These are phyloP conservation scores for Enoplosus armatus DNA, from an alignment of 2,797 vertebrate genomes.

Conservation along the genomic window DNA sequence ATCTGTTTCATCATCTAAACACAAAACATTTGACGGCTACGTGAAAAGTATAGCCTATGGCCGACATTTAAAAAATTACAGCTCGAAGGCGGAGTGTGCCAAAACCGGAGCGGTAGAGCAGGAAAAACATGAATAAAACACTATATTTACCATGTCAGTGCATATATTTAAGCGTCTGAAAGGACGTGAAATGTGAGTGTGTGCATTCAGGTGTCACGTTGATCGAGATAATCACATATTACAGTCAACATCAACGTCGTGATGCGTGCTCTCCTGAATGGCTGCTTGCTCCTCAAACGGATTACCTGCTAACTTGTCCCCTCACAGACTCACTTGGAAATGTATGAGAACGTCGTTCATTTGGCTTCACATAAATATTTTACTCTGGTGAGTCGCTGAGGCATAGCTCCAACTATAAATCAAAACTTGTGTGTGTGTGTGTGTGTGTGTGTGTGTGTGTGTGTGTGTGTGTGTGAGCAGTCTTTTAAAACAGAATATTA, in stretches of 20 bases:
- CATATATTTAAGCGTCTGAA: neutral
- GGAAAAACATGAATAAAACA: neutral
- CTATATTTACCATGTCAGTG: neutral
- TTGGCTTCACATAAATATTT: constrained; percentile 67
- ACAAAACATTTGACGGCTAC: neutral
- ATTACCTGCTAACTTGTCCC: constrained; percentile 62
- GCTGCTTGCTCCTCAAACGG: constrained; percentile 48
- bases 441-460: constrained; percentile 17
- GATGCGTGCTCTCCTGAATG: constrained; percentile 36
- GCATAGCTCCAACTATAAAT: constrained; percentile 63
- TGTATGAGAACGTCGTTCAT: constrained; percentile 61
- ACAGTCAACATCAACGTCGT: constrained; percentile 37
- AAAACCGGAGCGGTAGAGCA: neutral
- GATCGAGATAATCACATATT: constrained; percentile 50
- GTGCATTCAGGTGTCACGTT: constrained; percentile 9
- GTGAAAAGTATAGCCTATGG: neutral
- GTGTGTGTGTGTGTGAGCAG: constrained; percentile 35
- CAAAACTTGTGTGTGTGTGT: constrained; percentile 39
- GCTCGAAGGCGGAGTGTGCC: neutral
- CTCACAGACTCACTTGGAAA: constrained; percentile 57
- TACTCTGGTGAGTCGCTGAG: constrained; percentile 57
- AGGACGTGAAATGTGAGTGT: neutral
- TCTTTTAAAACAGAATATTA: constrained; percentile 72
- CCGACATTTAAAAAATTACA: neutral
- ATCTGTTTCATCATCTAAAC: constrained; percentile 1